Conservation (phyloP, 1,140 invertebrate species). For the Drosophila pandora region DNA sequence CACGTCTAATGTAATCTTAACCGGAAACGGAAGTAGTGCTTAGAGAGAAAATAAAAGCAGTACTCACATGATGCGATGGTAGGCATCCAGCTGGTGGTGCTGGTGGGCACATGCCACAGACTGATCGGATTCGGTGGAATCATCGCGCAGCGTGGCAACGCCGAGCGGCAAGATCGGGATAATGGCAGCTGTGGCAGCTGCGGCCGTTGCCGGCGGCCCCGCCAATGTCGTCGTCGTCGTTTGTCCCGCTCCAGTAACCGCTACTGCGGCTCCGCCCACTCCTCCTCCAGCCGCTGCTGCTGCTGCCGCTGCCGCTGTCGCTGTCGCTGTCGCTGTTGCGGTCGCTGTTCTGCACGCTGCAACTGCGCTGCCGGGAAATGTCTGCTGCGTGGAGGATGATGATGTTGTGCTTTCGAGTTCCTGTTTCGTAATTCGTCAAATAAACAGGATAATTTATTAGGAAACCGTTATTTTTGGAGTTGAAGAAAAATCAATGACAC, state of each 20-base stretch:
- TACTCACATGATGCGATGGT: slow-evolving; percentile 83
- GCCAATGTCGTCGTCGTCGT: slow-evolving; percentile 77
- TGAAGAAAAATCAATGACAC: neutral
- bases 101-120: slow-evolving; percentile 81
- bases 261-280: slow-evolving; percentile 33
- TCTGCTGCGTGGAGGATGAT: slow-evolving; percentile 55
- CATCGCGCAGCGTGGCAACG: slow-evolving; percentile 83
- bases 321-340: slow-evolving; percentile 29
- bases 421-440: slow-evolving; percentile 26
- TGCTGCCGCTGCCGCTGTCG: neutral
- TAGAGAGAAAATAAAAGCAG: neutral
- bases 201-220: slow-evolving; percentile 83
- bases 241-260: slow-evolving; percentile 66
- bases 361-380: slow-evolving; percentile 10
- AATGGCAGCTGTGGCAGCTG: slow-evolving; percentile 84
- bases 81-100: slow-evolving; percentile 79
- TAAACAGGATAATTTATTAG: neutral
- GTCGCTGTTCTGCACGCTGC: slow-evolving; percentile 33
- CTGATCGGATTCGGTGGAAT: slow-evolving; percentile 83
- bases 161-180: slow-evolving; percentile 83
- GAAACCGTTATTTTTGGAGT: neutral
- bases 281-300: slow-evolving; percentile 8
- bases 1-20: no score
- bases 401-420: slow-evolving; percentile 78
- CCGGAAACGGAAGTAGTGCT: neutral